Conservation (phyloP, 2,113 vertebrate genomes). For the Odocoileus hemionus region DNA sequence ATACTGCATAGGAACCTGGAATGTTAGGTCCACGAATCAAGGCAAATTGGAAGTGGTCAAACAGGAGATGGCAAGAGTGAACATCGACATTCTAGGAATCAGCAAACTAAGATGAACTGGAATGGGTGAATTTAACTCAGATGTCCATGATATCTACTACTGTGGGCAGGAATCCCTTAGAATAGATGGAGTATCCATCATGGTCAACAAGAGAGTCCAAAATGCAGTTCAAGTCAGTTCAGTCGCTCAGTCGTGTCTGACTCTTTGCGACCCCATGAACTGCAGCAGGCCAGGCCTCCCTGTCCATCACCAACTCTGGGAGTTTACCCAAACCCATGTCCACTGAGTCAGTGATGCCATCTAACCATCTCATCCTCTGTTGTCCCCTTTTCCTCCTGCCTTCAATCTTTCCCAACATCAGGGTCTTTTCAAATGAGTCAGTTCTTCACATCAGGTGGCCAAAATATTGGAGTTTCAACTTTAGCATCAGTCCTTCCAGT, state of each 20-base stretch:
- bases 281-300: neutral
- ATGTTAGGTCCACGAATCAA: neutral
- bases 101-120: fast-evolving
- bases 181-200: neutral
- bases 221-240: neutral
- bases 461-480: neutral
- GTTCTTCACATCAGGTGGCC: neutral
- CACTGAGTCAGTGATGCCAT: neutral
- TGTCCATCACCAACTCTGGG: neutral
- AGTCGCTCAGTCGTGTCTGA: fast-evolving
- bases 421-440: too few relatives aligned
- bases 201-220: fast-evolving
- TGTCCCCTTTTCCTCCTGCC: neutral
- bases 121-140: neutral
- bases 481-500: too few relatives aligned
- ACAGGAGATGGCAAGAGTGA: neutral
- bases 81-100: neutral
- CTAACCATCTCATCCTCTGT: neutral
- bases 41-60: neutral
- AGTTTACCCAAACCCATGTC: neutral
- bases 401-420: too few relatives aligned
- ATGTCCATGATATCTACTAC: neutral
- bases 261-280: neutral
- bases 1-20: neutral
- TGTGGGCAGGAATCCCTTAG: neutral